Conservation (phyloP, 64 coral and sea anemone species). For the Montipora cactus region DNA sequence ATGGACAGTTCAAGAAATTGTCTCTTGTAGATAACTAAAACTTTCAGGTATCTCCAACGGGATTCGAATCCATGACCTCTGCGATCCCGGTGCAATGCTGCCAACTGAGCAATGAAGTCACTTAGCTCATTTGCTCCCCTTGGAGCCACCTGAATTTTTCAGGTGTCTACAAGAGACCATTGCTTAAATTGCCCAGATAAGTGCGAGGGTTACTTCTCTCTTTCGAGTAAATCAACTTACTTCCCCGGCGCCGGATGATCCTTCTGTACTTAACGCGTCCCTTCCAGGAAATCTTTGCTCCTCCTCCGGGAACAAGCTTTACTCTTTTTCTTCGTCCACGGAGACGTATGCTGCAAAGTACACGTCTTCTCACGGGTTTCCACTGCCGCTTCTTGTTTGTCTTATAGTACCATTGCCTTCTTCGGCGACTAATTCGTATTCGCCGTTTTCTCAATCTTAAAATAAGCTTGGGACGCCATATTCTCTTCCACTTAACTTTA, state of each 20-base stretch:
- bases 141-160: no score
- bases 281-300: not conserved
- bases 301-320: not conserved
- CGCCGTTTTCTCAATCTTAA: not conserved
- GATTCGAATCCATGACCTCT: no score
- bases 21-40: no score
- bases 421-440: not conserved
- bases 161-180: no score
- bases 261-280: not conserved
- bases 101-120: no score
- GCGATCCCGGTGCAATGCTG: no score
- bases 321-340: not conserved
- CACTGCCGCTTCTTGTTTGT: not conserved
- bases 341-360: constrained; percentile 12
- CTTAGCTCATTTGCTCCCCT: no score
- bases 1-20: no score
- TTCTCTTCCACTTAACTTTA: not conserved
- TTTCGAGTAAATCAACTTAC: constrained; percentile 17
- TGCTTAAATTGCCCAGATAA: no score
- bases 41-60: no score
- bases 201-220: no score
- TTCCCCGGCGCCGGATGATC: not conserved
- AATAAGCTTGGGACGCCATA: not conserved
- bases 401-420: not conserved
- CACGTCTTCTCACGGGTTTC: not conserved